Evolutionary conservation across 2,888 invertebrate species (phyloP).

Genomic region (Chaitophorus viminalis): DNA sequence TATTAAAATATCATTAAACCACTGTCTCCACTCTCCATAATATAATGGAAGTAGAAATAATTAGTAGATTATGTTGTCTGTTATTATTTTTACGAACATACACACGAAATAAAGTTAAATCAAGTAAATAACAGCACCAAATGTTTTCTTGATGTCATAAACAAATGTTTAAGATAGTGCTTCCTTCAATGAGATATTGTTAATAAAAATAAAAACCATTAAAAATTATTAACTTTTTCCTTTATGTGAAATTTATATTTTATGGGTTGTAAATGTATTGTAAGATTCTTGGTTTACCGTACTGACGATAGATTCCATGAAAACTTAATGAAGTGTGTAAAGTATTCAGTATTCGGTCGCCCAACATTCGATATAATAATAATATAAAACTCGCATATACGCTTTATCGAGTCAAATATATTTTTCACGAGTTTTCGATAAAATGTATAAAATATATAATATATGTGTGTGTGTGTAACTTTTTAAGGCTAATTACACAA

Average conservation of each 20-base stretch:
- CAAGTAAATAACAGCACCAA: too few species aligned
- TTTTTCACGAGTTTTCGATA: background rate
- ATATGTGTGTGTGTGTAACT: background rate
- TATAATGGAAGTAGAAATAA: too few species aligned
- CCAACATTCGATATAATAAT: background rate
- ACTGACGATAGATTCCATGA: background rate
- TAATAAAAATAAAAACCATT: conserved; percentile 18
- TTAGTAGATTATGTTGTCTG: too few species aligned
- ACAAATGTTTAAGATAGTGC: too few species aligned
- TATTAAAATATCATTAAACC: too few species aligned
- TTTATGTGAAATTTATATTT: conserved; percentile 27
- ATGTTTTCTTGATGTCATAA: too few species aligned
- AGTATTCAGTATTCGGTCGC: conserved; percentile 7
- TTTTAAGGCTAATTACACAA: background rate
- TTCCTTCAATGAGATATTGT: too few species aligned
- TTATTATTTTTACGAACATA: too few species aligned
- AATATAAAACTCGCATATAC: background rate
- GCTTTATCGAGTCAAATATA: background rate
- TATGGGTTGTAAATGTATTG: conserved; percentile 18
- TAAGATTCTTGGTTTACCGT: background rate
- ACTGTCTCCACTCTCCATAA: too few species aligned
- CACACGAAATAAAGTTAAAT: too few species aligned
- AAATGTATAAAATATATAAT: background rate
- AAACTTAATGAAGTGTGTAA: conserved; percentile 10
- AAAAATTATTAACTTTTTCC: conserved; percentile 24